A percentile compares a stretch with the other conserved stretches of the same genome.
These are phyloP conservation scores for Chydorus sphaericus DNA, from an alignment of 2,888 invertebrate species.

Conservation along the genomic window DNA sequence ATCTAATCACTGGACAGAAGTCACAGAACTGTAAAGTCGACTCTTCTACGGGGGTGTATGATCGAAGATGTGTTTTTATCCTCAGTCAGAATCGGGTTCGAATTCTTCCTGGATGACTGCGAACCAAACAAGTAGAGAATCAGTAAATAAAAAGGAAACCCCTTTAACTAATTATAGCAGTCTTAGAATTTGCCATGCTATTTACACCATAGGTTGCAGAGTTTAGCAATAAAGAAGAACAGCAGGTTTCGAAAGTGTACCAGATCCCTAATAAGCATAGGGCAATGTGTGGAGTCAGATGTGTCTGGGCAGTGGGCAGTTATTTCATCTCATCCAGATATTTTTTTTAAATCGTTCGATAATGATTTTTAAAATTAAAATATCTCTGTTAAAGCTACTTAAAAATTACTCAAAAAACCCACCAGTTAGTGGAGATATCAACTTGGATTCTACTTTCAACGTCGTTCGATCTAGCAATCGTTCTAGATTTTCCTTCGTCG, in stretches of 20 bases:
- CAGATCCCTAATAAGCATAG: constrained; percentile 26
- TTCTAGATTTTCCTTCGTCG: not conserved
- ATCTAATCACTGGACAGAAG: not conserved
- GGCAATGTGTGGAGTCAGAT: constrained; percentile 25
- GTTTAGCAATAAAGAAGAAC: constrained; percentile 16
- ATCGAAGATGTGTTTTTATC: not conserved
- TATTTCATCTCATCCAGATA: constrained; percentile 25
- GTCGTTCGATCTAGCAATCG: not conserved
- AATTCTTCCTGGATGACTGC: not conserved
- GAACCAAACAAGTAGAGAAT: not conserved
- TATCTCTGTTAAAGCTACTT: not conserved
- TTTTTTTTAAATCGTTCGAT: constrained; percentile 17
- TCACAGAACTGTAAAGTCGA: not conserved
- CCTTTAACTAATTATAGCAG: not conserved
- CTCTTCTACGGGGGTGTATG: constrained; percentile 1
- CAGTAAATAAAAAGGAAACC: not conserved
- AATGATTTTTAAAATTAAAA: no score
- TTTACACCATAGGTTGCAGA: constrained; percentile 13
- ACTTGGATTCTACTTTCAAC: not conserved
- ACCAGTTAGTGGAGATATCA: not conserved
- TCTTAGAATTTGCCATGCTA: not conserved
- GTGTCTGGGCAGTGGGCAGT: constrained; percentile 27
- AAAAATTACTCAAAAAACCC: not conserved
- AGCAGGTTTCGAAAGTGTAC: constrained; percentile 11
- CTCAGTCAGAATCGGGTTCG: not conserved